Conservation (phyloP, 2,113 vertebrate species). For the Corythornis madagascariensis region DNA sequence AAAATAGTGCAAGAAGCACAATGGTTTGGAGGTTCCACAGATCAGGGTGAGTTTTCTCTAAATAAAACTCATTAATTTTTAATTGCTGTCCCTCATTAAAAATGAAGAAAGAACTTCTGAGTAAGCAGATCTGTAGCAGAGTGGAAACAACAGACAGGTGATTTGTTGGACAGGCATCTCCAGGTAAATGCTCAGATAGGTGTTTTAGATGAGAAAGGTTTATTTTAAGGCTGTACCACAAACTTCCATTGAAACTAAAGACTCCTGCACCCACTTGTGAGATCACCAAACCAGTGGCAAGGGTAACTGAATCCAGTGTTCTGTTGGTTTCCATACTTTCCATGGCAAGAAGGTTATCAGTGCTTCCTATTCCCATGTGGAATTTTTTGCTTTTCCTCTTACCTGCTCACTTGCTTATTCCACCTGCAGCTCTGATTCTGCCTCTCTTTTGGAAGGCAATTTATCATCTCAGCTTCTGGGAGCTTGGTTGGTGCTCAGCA, state of each 20-base stretch:
- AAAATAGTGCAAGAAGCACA: not conserved
- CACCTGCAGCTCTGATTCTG: not conserved
- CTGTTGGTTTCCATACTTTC: not conserved
- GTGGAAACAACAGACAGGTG: not conserved
- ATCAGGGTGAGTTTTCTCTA: not conserved
- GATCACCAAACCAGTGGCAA: not conserved
- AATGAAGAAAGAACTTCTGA: not conserved
- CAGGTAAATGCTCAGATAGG: not conserved
- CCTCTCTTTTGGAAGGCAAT: not conserved
- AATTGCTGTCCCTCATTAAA: slow-evolving; percentile 8
- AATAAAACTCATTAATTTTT: slow-evolving; percentile 30
- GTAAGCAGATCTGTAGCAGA: not conserved
- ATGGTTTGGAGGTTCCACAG: not conserved
- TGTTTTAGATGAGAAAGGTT: not conserved
- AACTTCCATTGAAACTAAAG: not conserved
- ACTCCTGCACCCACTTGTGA: not conserved
- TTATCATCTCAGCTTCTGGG: not conserved
- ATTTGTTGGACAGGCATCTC: not conserved
- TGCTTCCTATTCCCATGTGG: not conserved
- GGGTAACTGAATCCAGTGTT: not conserved
- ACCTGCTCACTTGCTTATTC: not conserved
- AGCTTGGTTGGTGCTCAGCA: not conserved
- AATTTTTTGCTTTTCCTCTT: not conserved
- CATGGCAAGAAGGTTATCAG: not conserved
- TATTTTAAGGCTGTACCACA: not conserved